Evolutionary conservation across 2,888 invertebrate species (phyloP).

Genomic region (Leptinotarsa rubiginosa): DNA sequence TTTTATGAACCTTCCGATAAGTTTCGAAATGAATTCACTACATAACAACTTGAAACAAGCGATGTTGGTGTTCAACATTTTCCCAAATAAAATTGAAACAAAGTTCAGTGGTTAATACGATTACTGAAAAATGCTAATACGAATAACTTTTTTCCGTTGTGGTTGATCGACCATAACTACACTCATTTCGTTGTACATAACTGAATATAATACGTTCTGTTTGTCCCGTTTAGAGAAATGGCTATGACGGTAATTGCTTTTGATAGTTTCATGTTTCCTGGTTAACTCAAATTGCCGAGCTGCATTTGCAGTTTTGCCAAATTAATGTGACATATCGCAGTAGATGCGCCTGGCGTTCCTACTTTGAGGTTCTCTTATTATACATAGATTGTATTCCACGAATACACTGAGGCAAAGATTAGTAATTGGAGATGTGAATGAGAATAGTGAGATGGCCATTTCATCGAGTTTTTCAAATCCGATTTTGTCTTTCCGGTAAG

Average conservation of each 20-base stretch:
- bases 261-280: conserved; percentile 41
- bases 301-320: conserved; percentile 32
- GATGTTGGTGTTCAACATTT: too few relatives aligned
- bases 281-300: conserved; percentile 33
- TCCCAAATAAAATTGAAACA: too few relatives aligned
- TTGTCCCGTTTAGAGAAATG: conserved; percentile 37
- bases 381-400: not conserved
- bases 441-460: not conserved
- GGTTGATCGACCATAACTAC: not conserved
- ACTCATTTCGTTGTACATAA: conserved; percentile 19
- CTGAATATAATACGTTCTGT: conserved; percentile 32
- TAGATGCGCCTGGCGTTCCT: conserved; percentile 11
- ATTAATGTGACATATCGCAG: conserved; percentile 31
- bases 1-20: too few relatives aligned
- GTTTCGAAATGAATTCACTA: too few relatives aligned
- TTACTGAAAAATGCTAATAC: too few relatives aligned
- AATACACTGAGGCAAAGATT: not conserved
- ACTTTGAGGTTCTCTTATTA: conserved; percentile 10
- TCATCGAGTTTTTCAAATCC: not conserved
- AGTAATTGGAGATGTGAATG: not conserved
- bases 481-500: too few relatives aligned
- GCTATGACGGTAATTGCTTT: conserved; percentile 40
- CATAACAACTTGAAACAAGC: too few relatives aligned
- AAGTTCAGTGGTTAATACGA: too few relatives aligned
- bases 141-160: not conserved